Percentiles rank a stretch among this genome's conserved stretches.
These are phyloP conservation scores for Sminthurinus signatus DNA, from an alignment of 1,140 invertebrate genomes.

Conservation along the genomic window DNA sequence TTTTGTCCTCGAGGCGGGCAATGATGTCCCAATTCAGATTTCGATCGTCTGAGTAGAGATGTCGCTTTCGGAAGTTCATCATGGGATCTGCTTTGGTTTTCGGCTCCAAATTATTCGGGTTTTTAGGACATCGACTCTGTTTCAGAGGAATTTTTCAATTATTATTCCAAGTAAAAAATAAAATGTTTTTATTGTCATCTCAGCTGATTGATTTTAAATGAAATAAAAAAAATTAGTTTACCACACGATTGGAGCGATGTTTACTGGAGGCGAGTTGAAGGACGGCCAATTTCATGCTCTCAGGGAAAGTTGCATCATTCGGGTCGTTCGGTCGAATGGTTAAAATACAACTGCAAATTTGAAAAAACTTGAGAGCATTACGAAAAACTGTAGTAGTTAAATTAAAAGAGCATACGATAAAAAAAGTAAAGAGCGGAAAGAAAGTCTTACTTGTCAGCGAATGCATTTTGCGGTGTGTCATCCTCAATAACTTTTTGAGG, in stretches of 20 bases:
- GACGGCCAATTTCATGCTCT: conserved; percentile 32
- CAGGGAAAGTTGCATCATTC: conserved; percentile 35
- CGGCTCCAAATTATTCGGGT: neutral
- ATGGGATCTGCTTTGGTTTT: neutral
- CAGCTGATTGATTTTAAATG: too few relatives aligned
- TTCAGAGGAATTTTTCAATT: too few relatives aligned
- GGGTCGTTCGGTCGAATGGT: conserved; percentile 35
- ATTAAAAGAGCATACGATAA: too few relatives aligned
- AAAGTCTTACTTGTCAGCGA: too few relatives aligned
- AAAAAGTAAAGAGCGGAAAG: too few relatives aligned
- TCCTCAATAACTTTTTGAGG: too few relatives aligned
- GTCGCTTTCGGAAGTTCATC: neutral
- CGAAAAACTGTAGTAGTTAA: neutral
- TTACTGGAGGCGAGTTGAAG: conserved; percentile 22
- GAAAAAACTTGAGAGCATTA: neutral
- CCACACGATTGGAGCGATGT: conserved; percentile 27
- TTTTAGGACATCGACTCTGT: conserved; percentile 33
- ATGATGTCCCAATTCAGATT: neutral
- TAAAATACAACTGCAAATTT: too few relatives aligned
- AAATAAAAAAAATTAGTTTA: too few relatives aligned
- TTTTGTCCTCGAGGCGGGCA: conserved; percentile 33
- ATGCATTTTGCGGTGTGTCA: too few relatives aligned
- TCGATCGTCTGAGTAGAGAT: neutral
- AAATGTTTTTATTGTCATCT: too few relatives aligned
- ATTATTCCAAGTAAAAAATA: too few relatives aligned